These are phyloP conservation scores for Pantherophis alleghaniensis DNA, from an alignment of 2,797 vertebrate species.

Conservation along the genomic window DNA sequence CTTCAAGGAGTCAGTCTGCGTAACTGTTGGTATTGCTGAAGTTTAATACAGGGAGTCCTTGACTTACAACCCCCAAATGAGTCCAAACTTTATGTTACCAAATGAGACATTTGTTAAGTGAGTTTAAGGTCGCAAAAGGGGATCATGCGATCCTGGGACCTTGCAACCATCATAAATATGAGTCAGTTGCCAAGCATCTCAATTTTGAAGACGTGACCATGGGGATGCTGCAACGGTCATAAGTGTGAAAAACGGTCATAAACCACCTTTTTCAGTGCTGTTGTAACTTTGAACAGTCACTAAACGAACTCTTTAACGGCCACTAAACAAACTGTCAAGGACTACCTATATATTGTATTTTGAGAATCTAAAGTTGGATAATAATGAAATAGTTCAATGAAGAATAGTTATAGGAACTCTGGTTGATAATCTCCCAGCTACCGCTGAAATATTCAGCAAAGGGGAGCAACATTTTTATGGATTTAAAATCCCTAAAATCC, in stretches of 20 bases:
- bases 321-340: background rate
- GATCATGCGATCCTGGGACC: background rate
- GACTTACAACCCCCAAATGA: background rate
- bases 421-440: background rate
- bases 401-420: background rate
- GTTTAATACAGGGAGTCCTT: too few species aligned
- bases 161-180: background rate
- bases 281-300: background rate
- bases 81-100: background rate
- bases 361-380: background rate
- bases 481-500: background rate
- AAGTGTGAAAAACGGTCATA: background rate
- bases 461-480: background rate
- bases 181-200: background rate
- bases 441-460: background rate
- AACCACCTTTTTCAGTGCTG: background rate
- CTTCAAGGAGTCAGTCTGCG: background rate
- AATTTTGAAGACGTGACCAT: background rate
- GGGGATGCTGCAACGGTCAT: background rate
- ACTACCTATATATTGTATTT: background rate
- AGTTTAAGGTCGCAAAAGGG: background rate
- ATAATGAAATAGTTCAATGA: background rate
- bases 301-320: background rate
- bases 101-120: background rate
- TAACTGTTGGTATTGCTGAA: background rate